These are phyloP conservation scores for Choristoneura rosaceana DNA, from an alignment of 2,888 invertebrate genomes.

Conservation along the genomic window DNA sequence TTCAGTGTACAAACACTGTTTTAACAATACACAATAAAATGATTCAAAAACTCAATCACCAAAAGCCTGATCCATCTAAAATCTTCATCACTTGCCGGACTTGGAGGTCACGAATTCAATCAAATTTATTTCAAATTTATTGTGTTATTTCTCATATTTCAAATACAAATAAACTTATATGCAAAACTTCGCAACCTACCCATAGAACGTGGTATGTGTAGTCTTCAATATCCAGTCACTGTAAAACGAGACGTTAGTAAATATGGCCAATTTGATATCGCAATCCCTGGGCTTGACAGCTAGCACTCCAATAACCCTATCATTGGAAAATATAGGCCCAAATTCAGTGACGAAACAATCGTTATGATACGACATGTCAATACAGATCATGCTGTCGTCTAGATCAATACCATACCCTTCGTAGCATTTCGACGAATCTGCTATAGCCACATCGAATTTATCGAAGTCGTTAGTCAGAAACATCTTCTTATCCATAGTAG, in stretches of 20 bases:
- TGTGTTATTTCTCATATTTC: too few species aligned
- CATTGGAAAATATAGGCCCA: slow-evolving; percentile 65
- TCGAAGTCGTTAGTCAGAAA: slow-evolving; percentile 72
- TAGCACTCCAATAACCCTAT: slow-evolving; percentile 68
- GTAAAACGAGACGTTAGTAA: slow-evolving; percentile 58
- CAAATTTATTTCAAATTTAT: too few species aligned
- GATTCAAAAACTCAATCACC: neutral
- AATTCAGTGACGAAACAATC: slow-evolving; percentile 76
- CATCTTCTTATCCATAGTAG: slow-evolving; percentile 69
- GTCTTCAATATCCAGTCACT: slow-evolving; percentile 54
- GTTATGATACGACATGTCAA: slow-evolving; percentile 63
- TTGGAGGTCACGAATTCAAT: too few species aligned
- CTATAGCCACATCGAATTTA: slow-evolving; percentile 54
- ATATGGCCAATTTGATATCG: slow-evolving; percentile 55
- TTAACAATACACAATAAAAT: neutral
- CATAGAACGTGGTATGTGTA: slow-evolving; percentile 45
- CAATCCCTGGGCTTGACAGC: slow-evolving; percentile 66
- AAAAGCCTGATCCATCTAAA: neutral
- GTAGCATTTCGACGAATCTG: slow-evolving; percentile 53
- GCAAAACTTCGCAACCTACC: neutral
- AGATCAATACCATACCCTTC: slow-evolving; percentile 63
- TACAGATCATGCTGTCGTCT: slow-evolving; percentile 66
- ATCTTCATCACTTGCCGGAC: neutral
- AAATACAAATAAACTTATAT: neutral
- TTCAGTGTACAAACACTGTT: neutral